Evolutionary conservation across 2,113 vertebrate species (phyloP), one percentile per base, ranked within the genome.

Genomic region (Setophaga petechia): DNA sequence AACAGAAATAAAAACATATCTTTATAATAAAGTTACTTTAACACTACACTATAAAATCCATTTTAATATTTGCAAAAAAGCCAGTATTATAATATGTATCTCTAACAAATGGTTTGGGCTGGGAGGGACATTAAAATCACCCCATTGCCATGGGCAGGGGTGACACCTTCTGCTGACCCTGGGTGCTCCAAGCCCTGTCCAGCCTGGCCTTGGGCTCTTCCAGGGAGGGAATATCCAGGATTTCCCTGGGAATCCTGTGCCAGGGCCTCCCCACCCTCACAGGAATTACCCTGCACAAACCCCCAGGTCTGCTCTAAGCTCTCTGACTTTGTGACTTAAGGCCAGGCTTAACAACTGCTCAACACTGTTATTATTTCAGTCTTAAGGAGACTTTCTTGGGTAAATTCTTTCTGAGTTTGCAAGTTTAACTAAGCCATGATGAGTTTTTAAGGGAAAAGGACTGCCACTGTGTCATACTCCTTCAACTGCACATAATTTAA

Each of bases 371-470:
- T 96, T 92, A 82, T 96, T 95, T 62, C 75, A 88, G n/a, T 94
- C 59, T 96, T 74, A 74, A 96, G 83, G 77, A 93, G 35, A 66
- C 52, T 96, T 93, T 94, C 77, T 94, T 93, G 84, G 82, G 71
- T 69, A 83, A 89, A 77, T 78, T 90, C 84, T 95, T 96, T 78
- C 87, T 78, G 61, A 92, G 79, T 93, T 95, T 89, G 91, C 85
- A 81, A 76, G 94, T 97, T 93, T 89, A 59, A 81, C 91, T 96
- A 58, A 94, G 84, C 90, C 89, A 80, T 86, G 94, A 88, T 71
- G 89, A 88, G 73, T 81, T 97, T 96, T 96, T 92, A 89, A 97
- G 86, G 61, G 79, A 89, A 91, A 83, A 84, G 31, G 68, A 52
- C 44, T 15, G 33, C 43, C 82, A 59, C 52, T 77, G 66, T n/a